Evolutionary conservation across 2,888 invertebrate species (phyloP), one percentile per base, ranked within the genome.

Genomic region (Heliconius aoede): DNA sequence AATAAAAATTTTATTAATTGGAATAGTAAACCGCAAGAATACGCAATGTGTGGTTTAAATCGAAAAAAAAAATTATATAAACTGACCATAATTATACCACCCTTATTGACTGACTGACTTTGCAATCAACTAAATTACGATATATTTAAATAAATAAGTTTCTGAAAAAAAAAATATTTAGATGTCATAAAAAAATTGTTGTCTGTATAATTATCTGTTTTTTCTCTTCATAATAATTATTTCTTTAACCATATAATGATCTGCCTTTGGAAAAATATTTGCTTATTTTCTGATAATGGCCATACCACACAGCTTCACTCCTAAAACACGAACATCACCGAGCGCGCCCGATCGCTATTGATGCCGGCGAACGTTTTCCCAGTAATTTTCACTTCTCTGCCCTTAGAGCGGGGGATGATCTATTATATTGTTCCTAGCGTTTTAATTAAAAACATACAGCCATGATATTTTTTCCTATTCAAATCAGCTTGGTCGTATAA

Each of bases 361-460:
- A 93, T 91, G 92, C 89, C 89, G 89, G 89, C 88, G 91, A 91
- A 90, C 84, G 83, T 84, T 91, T 92, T 89, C 88, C 92, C 90
- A 92, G 92, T 92, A 91, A 92, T 92, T 93, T 93, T 92, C 88
- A 84, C 85, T 86, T 88, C 65, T 65, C 36, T 65, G 24, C 65
- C 86, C 81, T 81, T 78, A 79, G 80, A 85, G 84, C 80, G 84
- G 85, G 85, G 85, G 84, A 86, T 55, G 30, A 84, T 80, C 89
- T 91, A 89, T 88, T 88, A 89, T 89, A 86, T 32, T 72, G 28
- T 61, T 86, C 86, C 26, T 55, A 68, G 72, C 11, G 15, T 21
- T 51, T 26, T 71, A 36, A 58, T 46, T 46, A 58, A 58, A 60
- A 15, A 67, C 30, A 84, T 82, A 84, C 18, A 21, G 21, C 11